Conservation (phyloP, 2,113 vertebrate species). For the Lonchura striata region DNA sequence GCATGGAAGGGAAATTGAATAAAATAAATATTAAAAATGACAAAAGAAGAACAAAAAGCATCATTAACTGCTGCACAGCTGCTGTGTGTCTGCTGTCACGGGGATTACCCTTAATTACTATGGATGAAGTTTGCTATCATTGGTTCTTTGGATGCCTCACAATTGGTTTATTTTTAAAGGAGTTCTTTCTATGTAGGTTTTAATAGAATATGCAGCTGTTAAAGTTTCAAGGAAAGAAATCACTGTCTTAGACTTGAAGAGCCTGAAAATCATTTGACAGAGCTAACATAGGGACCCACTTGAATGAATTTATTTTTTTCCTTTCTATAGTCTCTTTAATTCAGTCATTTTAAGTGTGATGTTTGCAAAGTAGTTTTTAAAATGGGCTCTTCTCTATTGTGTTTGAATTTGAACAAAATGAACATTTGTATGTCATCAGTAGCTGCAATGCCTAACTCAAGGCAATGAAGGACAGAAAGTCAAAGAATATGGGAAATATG, state of each 20-base stretch:
- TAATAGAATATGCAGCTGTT: neutral
- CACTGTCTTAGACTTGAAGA: neutral
- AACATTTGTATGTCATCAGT: slow-evolving; percentile 69
- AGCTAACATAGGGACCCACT: neutral
- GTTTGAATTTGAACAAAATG: slow-evolving; percentile 71
- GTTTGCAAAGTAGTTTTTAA: slow-evolving; percentile 63
- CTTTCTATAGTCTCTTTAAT: neutral
- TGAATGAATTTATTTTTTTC: neutral
- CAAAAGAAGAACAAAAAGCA: slow-evolving; percentile 33
- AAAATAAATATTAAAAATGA: slow-evolving; percentile 48
- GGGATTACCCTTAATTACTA: slow-evolving; percentile 47
- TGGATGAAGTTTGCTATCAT: slow-evolving; percentile 44
- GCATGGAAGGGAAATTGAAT: neutral
- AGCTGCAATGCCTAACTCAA: slow-evolving; percentile 53
- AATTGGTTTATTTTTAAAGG: slow-evolving; percentile 48
- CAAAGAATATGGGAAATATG: slow-evolving; percentile 63
- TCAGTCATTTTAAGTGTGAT: slow-evolving; percentile 40
- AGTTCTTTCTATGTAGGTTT: neutral
- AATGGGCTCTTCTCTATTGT: slow-evolving; percentile 48
- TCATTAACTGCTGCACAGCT: slow-evolving; percentile 48
- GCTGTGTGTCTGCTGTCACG: slow-evolving; percentile 17
- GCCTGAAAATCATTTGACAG: neutral
- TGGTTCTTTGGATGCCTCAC: slow-evolving; percentile 25
- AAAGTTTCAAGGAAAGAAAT: neutral
- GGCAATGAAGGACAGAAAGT: slow-evolving; percentile 67